A percentile compares a stretch with the other conserved stretches of the same genome.
These are phyloP conservation scores for Linepithema humile DNA, from an alignment of 1,140 invertebrate genomes.

Conservation along the genomic window DNA sequence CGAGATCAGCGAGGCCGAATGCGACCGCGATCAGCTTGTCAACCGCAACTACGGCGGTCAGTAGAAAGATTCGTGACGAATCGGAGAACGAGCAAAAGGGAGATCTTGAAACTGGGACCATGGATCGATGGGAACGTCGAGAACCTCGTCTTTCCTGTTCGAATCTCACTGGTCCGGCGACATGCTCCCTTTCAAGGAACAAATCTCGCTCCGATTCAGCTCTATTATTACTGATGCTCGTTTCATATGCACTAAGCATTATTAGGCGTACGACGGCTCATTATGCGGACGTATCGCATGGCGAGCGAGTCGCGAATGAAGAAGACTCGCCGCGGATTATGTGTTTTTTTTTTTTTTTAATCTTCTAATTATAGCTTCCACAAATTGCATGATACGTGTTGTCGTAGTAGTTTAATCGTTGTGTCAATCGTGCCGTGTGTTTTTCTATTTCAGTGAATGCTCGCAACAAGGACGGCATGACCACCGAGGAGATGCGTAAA, in stretches of 20 bases:
- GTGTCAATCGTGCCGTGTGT: conserved; percentile 84
- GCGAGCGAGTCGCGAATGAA: conserved; percentile 69
- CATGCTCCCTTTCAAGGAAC: neutral
- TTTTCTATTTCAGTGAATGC: conserved; percentile 89
- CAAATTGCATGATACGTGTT: conserved; percentile 78
- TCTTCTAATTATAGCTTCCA: conserved; percentile 64
- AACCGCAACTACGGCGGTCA: conserved; percentile 90
- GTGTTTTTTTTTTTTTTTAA: conserved; percentile 39
- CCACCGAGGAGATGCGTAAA: conserved; percentile 97
- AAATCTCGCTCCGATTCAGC: conserved; percentile 20
- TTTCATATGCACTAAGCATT: conserved; percentile 57
- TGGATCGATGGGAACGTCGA: neutral
- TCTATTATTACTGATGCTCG: conserved; percentile 55
- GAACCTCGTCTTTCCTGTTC: neutral
- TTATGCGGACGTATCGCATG: conserved; percentile 67
- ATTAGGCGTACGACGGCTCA: conserved; percentile 60
- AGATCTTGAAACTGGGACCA: conserved; percentile 1
- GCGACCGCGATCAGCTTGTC: conserved; percentile 92
- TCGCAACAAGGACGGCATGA: conserved; percentile 93
- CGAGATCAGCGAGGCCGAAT: conserved; percentile 96
- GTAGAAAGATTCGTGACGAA: conserved; percentile 74
- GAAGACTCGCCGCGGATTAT: conserved; percentile 66
- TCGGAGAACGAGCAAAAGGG: conserved; percentile 19
- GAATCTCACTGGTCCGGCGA: neutral
- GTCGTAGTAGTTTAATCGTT: conserved; percentile 81